Evolutionary conservation across 2,888 invertebrate genomes (phyloP).

Genomic region (Rotaria magnacalcarata): DNA sequence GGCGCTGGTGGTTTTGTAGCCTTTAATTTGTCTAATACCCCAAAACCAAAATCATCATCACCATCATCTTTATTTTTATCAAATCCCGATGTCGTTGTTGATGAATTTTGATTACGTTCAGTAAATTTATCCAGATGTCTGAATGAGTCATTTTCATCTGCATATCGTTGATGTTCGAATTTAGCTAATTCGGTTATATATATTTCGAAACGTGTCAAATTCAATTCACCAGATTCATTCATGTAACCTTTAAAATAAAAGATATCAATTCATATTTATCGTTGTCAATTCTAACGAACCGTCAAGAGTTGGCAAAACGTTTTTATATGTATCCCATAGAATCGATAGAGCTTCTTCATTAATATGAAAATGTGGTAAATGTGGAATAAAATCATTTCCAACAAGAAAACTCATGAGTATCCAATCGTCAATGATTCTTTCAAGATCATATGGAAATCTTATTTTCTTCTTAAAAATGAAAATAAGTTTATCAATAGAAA

Average conservation of each 20-base stretch:
- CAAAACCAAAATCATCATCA: conserved; percentile 78
- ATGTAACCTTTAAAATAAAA: conserved; percentile 72
- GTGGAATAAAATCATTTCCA: conserved; percentile 96
- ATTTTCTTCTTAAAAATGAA: conserved; percentile 75
- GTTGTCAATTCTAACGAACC: conserved; percentile 85
- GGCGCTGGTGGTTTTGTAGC: neutral
- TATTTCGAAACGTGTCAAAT: conserved; percentile 75
- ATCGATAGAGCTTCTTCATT: conserved; percentile 89
- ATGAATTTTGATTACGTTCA: conserved; percentile 96
- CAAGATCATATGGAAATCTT: conserved; percentile 88
- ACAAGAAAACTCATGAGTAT: conserved; percentile 98
- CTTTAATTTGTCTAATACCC: neutral
- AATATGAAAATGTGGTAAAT: conserved; percentile 93
- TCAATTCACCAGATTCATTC: conserved; percentile 79
- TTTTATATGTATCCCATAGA: conserved; percentile 85
- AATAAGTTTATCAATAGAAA: conserved; percentile 53
- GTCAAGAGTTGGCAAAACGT: conserved; percentile 79
- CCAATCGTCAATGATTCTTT: conserved; percentile 93
- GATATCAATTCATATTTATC: conserved; percentile 63
- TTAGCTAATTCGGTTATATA: conserved; percentile 63
- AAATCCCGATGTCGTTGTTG: conserved; percentile 92
- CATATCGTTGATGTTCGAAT: conserved; percentile 5
- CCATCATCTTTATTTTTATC: conserved; percentile 68
- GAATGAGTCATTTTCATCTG: neutral
- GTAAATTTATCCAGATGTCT: conserved; percentile 57